Conservation (phyloP, 2,797 vertebrate genomes). For the Argya squamiceps region DNA sequence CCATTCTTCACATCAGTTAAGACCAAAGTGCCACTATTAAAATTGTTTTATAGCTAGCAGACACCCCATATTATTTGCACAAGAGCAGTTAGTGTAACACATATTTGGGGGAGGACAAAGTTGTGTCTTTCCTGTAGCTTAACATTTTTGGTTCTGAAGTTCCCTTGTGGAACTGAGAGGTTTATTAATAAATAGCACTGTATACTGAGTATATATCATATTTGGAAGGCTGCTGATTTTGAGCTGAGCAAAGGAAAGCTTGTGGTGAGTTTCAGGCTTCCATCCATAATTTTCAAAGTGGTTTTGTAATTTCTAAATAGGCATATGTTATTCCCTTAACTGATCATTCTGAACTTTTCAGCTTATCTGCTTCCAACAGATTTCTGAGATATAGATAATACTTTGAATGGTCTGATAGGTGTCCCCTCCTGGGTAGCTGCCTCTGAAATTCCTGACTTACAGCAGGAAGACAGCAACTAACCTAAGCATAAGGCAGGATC, state of each 20-base stretch:
- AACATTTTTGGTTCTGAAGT: background rate
- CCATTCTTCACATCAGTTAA: background rate
- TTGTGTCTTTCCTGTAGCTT: background rate
- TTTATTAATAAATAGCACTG: background rate
- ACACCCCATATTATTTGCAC: background rate
- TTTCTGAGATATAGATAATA: background rate
- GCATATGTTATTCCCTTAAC: background rate
- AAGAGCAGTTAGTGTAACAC: background rate
- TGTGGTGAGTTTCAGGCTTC: background rate
- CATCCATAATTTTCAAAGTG: background rate
- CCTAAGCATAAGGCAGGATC: background rate
- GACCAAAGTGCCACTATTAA: background rate
- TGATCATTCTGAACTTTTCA: background rate
- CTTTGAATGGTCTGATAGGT: background rate
- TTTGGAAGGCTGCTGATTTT: background rate
- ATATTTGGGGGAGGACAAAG: fast-evolving
- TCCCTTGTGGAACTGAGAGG: background rate
- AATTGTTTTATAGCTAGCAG: background rate
- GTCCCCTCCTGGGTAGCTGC: background rate
- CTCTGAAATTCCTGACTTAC: background rate
- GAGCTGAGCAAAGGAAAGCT: background rate
- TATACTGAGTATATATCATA: background rate
- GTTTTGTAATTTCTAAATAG: background rate
- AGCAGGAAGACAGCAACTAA: background rate
- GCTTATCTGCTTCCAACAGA: background rate